phyloP scores from a whole-genome alignment of 1,140 invertebrate genomes.

The Macrocentrus cingulum region DNA sequence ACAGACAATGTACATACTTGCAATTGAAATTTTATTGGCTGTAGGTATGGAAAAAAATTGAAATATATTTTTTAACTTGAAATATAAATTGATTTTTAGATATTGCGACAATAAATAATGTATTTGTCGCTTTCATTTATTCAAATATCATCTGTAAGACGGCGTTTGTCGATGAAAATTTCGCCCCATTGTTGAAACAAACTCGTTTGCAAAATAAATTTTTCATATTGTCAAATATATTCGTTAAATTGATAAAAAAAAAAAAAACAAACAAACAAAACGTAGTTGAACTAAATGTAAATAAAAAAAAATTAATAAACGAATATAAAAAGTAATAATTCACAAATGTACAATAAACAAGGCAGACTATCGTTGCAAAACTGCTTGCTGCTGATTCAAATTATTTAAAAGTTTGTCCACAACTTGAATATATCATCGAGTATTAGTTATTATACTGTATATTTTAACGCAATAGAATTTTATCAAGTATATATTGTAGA shows the following conservation, averaged over 20 bases:
- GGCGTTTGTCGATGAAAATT: no score
- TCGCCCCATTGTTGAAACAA: no score
- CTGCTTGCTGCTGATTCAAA: background rate
- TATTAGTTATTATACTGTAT: slow-evolving; percentile 57
- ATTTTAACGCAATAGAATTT: slow-evolving; percentile 45
- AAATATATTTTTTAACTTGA: no score
- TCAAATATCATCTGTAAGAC: no score
- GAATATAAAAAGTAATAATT: background rate
- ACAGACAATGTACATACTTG: background rate
- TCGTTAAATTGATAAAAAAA: background rate
- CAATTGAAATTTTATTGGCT: background rate
- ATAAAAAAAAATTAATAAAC: background rate
- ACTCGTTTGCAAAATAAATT: slow-evolving; percentile 28
- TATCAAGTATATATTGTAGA: slow-evolving; percentile 42
- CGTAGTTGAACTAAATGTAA: background rate
- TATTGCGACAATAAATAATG: background rate
- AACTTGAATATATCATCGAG: slow-evolving; percentile 45
- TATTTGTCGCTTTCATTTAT: no score
- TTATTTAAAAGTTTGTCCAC: slow-evolving; percentile 18
- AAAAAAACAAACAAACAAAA: background rate
- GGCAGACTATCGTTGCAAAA: slow-evolving; percentile 1
- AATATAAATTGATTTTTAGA: no score
- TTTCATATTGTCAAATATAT: slow-evolving; percentile 21
- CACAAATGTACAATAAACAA: background rate
- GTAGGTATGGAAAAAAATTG: background rate